A percentile compares a stretch with the other conserved stretches of the same genome.
phyloP scores from a whole-genome alignment of 2,113 vertebrate genomes.

The Talpa occidentalis region DNA sequence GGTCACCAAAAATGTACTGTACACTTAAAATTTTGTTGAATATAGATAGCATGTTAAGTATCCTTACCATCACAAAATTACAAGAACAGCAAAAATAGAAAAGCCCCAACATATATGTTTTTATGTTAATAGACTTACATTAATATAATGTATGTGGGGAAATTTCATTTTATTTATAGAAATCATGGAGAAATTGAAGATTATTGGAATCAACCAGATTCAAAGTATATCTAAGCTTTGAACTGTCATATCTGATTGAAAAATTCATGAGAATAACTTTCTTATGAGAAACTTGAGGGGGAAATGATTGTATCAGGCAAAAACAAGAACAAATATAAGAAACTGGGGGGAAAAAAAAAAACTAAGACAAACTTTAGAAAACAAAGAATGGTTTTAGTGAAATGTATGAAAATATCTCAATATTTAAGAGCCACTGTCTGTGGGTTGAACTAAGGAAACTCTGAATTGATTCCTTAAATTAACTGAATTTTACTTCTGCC shows the following conservation, averaged over 20 bases:
- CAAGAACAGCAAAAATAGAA: not conserved
- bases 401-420: not conserved
- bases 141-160: not conserved
- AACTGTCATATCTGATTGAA: conserved; percentile 45
- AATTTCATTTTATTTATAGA: not conserved
- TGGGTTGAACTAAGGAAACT: not conserved
- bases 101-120: not conserved
- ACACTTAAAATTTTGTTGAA: not conserved
- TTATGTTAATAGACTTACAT: not conserved
- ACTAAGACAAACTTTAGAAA: not conserved
- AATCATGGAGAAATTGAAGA: conserved; percentile 1
- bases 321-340: not conserved
- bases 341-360: not conserved
- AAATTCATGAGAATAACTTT: conserved; percentile 13
- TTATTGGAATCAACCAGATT: not conserved
- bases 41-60: not conserved
- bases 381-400: not conserved
- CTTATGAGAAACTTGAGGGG: not conserved
- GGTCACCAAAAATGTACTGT: not conserved
- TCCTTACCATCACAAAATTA: not conserved
- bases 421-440: not conserved
- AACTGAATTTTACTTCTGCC: not conserved
- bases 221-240: not conserved
- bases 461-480: not conserved
- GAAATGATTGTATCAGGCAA: not conserved